Evolutionary conservation across 1,140 invertebrate genomes (phyloP), one percentile per base, ranked within the genome.

Genomic region (Drosophila punjabiensis): DNA sequence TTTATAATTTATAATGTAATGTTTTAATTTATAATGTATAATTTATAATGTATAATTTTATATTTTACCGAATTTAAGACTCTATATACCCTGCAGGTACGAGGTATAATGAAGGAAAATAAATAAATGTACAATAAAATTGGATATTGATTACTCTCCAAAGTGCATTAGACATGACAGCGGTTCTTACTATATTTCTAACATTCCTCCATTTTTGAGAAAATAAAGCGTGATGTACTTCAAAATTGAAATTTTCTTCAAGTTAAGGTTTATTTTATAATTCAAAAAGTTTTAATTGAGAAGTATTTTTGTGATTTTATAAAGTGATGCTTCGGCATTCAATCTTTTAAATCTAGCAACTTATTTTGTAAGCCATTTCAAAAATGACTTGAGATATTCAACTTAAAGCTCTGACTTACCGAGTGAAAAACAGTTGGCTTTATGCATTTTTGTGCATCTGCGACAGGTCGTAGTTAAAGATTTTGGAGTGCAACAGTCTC

Each of bases 401-500:
- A 33, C 33, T 13, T 16, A 28, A 50, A 28, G 24, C 47, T 16
- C 1, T 16, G 28, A 50, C 14, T 28, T 28, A 8, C 9, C 28
- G 9, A 4, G 30, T 24, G 4, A 37, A 55, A 20, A 3, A 18
- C 18, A 18, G n/a, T 6, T 8, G 18, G 9, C 6, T 20, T 20
- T 35, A 1, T 14, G 18, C 8, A n/a, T 20, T 35, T 18, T 55
- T 35, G 18, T 55, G 52, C 52, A 33, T 4, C 13, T 37, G 35
- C 24, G 9, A 32, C n/a, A 32, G 28, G 10, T 53, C n/a, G 8
- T 37, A 4, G 18, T 3, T 24, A 9, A 28, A 39, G 13, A 20
- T 16, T 24, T 56, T 24, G 14, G 35, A 56, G 55, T 56, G 55
- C 55, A 56, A 39, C 55, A 56, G 35, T 56, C 35, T 10, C 20